These are phyloP conservation scores for Agrenia bidenticulata DNA, from an alignment of 2,888 invertebrate species.

Conservation along the genomic window DNA sequence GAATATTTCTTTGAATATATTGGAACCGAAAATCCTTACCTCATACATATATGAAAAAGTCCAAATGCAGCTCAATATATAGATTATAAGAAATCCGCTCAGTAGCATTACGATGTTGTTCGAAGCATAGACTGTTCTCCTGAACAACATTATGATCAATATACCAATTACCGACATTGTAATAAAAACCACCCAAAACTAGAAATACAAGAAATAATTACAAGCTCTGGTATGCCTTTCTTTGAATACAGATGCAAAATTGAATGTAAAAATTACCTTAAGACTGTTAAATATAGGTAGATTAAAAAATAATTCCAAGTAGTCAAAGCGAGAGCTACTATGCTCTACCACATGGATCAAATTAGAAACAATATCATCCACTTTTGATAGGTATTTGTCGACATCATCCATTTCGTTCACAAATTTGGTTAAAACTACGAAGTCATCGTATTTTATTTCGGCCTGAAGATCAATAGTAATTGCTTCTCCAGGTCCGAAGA, in stretches of 20 bases:
- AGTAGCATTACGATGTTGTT: constrained; percentile 26
- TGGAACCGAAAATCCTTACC: constrained; percentile 14
- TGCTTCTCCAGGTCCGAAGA: constrained; percentile 51
- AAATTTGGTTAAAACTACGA: constrained; percentile 44
- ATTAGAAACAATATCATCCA: constrained; percentile 46
- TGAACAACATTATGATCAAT: constrained; percentile 29
- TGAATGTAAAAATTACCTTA: constrained; percentile 37
- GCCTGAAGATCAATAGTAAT: constrained; percentile 52
- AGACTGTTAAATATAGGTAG: constrained; percentile 33
- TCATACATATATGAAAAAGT: constrained; percentile 42
- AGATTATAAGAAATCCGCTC: constrained; percentile 42
- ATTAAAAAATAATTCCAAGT: constrained; percentile 24
- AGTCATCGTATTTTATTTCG: constrained; percentile 50
- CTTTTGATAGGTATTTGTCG: constrained; percentile 37
- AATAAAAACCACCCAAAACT: constrained; percentile 41
- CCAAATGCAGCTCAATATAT: constrained; percentile 49
- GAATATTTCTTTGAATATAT: background rate
- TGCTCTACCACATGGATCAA: constrained; percentile 46
- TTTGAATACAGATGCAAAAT: background rate
- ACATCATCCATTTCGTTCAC: constrained; percentile 21
- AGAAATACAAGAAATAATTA: constrained; percentile 14
- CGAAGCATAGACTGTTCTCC: constrained; percentile 24
- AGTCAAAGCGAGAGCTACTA: constrained; percentile 23
- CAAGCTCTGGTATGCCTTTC: background rate
- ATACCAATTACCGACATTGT: constrained; percentile 32